Base-by-base conservation (phyloP, 2,888 invertebrate species). In the Macroteleia sp. region DNA sequence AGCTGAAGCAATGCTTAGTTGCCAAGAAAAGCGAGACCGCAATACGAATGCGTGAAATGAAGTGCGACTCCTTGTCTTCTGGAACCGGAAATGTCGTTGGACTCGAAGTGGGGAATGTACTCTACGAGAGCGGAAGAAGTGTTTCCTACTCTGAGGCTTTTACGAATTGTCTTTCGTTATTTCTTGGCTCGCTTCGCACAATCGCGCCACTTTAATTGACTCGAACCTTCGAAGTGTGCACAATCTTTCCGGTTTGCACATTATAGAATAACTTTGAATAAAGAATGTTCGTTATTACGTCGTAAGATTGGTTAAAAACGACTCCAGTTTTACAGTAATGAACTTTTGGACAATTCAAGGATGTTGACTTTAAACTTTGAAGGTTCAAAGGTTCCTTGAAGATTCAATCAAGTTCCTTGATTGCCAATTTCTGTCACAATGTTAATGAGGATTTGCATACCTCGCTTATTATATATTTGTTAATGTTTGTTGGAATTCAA, bases 61-160 rank as follows among this genome's bases (percentile, higher is more conserved):
- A 70, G 70, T 76, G 76, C 64, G 76, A 76, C 76, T 70, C 76
- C 76, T 69, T 76, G 76, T 76, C 69, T 76, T 44, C 64, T 69
- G 76, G 76, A 69, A 76, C 76, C 62, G 76, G 76, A 76, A 76
- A 76, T 59, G 57, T 57, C 56, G 56, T 32, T 41, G 62, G 6
- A 14, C 44, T 22, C 30, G 30, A 20, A 34, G 62, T 22, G 41
- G 71, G 41, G 57, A 64, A 57, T 39, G 62, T 46, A 54, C 59
- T 77, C 41, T 39, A 56, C 61, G 66, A 48, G 66, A 74, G 54
- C 74, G 74, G 74, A 74, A 74, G 69, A 41, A 22, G 52, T 54
- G 22, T 74, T 66, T 78, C 66, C 61, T 64, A 56, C 61, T 74
- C 46, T 48, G 20, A 34, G 56, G 41, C 74, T 66, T 59, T 70